Conservation (phyloP, 2,797 vertebrate genomes). For the Kryptolebias ocellatus region DNA sequence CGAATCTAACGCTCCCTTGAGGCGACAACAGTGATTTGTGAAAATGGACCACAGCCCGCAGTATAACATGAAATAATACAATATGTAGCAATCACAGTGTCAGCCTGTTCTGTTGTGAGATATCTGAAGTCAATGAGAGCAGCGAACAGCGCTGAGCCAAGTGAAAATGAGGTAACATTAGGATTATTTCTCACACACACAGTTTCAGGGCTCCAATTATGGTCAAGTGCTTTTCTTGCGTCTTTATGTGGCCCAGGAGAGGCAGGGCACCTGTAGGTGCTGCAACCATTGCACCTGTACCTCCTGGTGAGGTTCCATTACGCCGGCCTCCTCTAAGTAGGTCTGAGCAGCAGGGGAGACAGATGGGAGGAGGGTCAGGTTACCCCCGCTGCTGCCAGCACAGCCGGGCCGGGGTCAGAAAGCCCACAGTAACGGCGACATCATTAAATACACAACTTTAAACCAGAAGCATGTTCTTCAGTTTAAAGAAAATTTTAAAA, state of each 20-base stretch:
- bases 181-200: constrained; percentile 46
- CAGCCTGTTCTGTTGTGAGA: constrained; percentile 45
- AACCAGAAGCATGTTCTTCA: background rate
- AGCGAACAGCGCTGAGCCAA: constrained; percentile 17
- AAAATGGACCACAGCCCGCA: constrained; percentile 30
- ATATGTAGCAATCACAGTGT: constrained; percentile 21
- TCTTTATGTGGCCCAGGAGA: constrained; percentile 58
- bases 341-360: constrained; percentile 82
- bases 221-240: constrained; percentile 67
- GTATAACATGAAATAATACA: constrained; percentile 37
- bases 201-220: constrained; percentile 67
- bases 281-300: constrained; percentile 76
- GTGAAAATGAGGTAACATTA: constrained; percentile 65
- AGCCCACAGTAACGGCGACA: constrained; percentile 71
- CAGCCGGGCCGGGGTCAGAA: constrained; percentile 70
- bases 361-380: constrained; percentile 86
- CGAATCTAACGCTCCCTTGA: too few relatives aligned
- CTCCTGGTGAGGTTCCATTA: constrained; percentile 75
- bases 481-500: background rate
- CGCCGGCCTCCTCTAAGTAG: constrained; percentile 49
- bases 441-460: constrained; percentile 19
- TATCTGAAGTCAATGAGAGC: constrained; percentile 27
- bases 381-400: constrained; percentile 73
- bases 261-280: constrained; percentile 69
- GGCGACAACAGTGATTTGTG: constrained; percentile 11